phyloP scores from a whole-genome alignment of 2,113 vertebrate genomes.

The Riparia riparia region DNA sequence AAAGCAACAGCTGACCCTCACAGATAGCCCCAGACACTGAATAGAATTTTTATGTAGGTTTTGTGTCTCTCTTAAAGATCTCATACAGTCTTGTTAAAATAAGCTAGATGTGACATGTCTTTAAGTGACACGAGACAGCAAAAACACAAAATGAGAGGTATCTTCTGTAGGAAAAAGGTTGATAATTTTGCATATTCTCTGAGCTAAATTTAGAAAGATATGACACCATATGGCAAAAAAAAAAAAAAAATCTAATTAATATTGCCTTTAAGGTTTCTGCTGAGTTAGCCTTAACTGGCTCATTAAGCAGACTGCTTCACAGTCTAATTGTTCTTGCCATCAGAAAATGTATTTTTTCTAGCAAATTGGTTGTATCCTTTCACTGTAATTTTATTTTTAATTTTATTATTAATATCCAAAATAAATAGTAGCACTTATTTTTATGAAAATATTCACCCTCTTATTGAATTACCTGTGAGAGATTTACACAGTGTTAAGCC shows the following conservation, averaged over 20 bases:
- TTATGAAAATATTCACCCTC: background rate
- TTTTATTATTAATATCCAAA: constrained; percentile 11
- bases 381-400: background rate
- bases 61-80: background rate
- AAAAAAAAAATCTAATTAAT: background rate
- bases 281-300: background rate
- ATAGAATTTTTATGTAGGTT: background rate
- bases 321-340: background rate
- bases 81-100: background rate
- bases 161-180: background rate
- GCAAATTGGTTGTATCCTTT: background rate
- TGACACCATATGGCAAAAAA: background rate
- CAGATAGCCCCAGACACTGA: background rate
- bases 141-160: background rate
- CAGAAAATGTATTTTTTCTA: background rate
- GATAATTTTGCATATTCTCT: background rate
- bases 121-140: background rate
- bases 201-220: background rate
- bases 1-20: background rate
- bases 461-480: constrained; percentile 4
- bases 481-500: background rate
- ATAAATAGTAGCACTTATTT: constrained; percentile 18
- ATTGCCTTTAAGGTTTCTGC: background rate
- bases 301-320: background rate
- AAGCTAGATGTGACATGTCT: background rate